Percentiles rank a stretch among this genome's conserved stretches.
These are phyloP conservation scores for Phalacrocorax brasilianus DNA, from an alignment of 2,113 vertebrate genomes.

Conservation along the genomic window DNA sequence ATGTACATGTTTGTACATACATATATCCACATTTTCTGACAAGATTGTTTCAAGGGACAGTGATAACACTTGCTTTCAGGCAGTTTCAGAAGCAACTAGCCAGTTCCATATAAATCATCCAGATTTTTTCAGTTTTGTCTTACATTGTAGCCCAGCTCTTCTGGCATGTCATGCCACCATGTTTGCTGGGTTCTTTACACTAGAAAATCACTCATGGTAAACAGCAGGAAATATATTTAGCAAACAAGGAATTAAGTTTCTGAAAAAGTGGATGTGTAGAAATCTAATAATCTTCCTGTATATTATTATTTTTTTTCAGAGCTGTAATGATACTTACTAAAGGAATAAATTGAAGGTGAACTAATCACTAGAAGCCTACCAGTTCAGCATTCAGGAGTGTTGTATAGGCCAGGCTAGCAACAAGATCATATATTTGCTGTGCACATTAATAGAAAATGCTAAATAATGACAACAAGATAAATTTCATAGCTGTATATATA, in stretches of 20 bases:
- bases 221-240: constrained; percentile 58
- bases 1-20: not conserved
- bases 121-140: constrained; percentile 30
- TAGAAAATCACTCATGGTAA: constrained; percentile 49
- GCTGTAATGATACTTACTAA: not conserved
- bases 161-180: constrained; percentile 1
- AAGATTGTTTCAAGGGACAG: not conserved
- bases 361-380: not conserved
- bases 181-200: constrained; percentile 9
- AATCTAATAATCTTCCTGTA: constrained; percentile 53
- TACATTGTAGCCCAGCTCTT: not conserved
- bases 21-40: not conserved
- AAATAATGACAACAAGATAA: not conserved
- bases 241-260: constrained; percentile 70
- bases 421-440: not conserved
- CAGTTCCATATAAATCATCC: not conserved
- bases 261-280: constrained; percentile 32
- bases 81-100: not conserved
- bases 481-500: not conserved
- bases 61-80: not conserved
- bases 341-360: not conserved
- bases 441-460: not conserved
- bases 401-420: not conserved
- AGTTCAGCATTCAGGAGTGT: not conserved
- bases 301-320: not conserved